Conservation (phyloP, 2,888 invertebrate species). For the Noctuana brunneofusca region DNA sequence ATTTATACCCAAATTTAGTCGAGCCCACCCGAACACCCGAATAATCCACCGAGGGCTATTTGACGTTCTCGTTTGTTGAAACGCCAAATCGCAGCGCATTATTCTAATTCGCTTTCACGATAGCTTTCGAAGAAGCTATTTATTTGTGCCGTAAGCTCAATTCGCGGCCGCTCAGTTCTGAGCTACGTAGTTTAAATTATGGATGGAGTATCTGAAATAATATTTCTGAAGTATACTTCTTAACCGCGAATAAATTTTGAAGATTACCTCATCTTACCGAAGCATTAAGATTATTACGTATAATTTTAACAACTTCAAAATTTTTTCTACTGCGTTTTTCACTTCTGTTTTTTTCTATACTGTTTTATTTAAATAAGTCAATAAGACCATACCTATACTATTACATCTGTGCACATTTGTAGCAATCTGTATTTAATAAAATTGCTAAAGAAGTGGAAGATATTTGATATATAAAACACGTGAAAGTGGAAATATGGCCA, state of each 20-base stretch:
- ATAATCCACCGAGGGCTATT: constrained; percentile 79
- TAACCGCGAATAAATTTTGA: constrained; percentile 14
- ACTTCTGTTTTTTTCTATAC: too few species aligned
- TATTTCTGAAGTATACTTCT: constrained; percentile 37
- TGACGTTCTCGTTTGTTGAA: constrained; percentile 77
- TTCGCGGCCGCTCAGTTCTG: constrained; percentile 49
- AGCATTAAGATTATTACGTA: background rate
- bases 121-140: constrained; percentile 80
- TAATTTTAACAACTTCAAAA: background rate
- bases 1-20: constrained; percentile 75
- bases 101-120: constrained; percentile 80
- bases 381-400: background rate
- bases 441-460: constrained; percentile 71
- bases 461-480: constrained; percentile 77
- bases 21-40: constrained; percentile 67
- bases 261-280: background rate
- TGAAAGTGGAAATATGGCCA: constrained; percentile 80
- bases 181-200: constrained; percentile 52
- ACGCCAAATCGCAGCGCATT: constrained; percentile 80
- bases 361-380: too few species aligned
- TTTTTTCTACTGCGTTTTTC: background rate
- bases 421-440: constrained; percentile 69
- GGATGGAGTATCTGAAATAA: constrained; percentile 44
- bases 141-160: constrained; percentile 72
- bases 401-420: constrained; percentile 61